Evolutionary conservation across 2,888 invertebrate species (phyloP).

Genomic region (Polia nebulosa): DNA sequence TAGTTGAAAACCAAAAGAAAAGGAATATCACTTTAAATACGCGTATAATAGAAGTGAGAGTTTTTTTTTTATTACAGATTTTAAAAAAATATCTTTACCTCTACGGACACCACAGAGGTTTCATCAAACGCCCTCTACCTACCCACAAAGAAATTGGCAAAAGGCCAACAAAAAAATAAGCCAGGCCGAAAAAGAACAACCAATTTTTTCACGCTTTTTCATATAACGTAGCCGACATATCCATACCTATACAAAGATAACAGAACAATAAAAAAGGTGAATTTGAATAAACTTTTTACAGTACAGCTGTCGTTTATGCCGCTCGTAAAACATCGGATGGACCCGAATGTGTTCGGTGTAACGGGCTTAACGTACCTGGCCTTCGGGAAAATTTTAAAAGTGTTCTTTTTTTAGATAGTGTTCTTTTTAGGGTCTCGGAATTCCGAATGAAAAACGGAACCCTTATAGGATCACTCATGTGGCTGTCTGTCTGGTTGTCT

Average conservation of each 20-base stretch:
- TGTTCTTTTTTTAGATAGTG: conserved; percentile 9
- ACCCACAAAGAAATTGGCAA: conserved; percentile 19
- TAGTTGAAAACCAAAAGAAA: too few relatives aligned
- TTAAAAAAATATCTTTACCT: too few relatives aligned
- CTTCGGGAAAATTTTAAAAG: conserved; percentile 23
- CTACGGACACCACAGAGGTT: conserved; percentile 3
- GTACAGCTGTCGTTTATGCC: conserved; percentile 66
- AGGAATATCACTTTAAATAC: too few relatives aligned
- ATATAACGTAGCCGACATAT: conserved; percentile 9
- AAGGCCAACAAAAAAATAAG: conserved; percentile 8
- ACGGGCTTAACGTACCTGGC: conserved; percentile 43
- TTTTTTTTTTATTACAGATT: too few relatives aligned
- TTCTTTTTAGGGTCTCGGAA: too few relatives aligned
- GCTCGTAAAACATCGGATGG: conserved; percentile 62
- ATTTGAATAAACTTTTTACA: conserved; percentile 70
- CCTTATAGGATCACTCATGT: too few relatives aligned
- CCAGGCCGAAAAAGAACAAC: conserved; percentile 10
- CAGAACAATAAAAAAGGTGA: conserved; percentile 60
- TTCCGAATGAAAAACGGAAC: too few relatives aligned
- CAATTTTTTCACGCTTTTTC: conserved; percentile 28
- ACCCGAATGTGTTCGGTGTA: conserved; percentile 52
- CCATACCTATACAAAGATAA: conserved; percentile 43
- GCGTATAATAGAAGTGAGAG: too few relatives aligned
- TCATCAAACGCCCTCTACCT: conserved; percentile 8
- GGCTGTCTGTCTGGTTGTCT: too few relatives aligned